phyloP scores from a whole-genome alignment of 2,797 vertebrate genomes.

The Xerus rutilus region DNA sequence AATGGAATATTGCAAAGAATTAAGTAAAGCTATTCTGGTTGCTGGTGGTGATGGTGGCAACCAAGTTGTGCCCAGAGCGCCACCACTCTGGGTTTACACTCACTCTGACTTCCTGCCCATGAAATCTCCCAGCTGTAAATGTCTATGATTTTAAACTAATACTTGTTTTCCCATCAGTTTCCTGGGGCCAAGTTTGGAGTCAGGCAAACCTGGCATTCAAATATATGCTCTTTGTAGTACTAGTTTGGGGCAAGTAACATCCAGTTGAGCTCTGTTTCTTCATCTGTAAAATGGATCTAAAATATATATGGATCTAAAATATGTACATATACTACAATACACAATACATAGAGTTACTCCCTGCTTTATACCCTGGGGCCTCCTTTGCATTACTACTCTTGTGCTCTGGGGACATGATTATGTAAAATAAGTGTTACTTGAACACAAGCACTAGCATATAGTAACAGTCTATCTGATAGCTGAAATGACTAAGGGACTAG shows the following conservation, averaged over 20 bases:
- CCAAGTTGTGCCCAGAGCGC: rapidly evolving
- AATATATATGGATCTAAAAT: neutral
- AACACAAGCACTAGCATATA: neutral
- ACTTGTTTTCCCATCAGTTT: neutral
- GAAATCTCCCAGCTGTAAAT: neutral
- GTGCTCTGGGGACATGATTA: neutral
- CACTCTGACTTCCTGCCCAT: neutral
- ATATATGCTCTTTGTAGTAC: neutral
- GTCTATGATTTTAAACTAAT: neutral
- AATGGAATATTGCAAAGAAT: neutral
- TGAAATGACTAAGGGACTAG: neutral
- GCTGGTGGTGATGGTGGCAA: too few relatives aligned
- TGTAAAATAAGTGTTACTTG: neutral
- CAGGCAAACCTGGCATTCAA: neutral
- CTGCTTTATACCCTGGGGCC: neutral
- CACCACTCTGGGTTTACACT: rapidly evolving
- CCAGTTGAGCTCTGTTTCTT: neutral
- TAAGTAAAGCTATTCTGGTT: neutral
- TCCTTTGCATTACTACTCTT: neutral
- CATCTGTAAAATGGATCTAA: neutral
- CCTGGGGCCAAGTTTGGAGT: neutral
- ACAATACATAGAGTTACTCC: neutral
- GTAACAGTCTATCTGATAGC: neutral
- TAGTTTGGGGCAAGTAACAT: neutral
- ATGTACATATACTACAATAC: too few relatives aligned